Evolutionary conservation across 2,113 vertebrate genomes (phyloP).

Genomic region (Larimichthys crocea): DNA sequence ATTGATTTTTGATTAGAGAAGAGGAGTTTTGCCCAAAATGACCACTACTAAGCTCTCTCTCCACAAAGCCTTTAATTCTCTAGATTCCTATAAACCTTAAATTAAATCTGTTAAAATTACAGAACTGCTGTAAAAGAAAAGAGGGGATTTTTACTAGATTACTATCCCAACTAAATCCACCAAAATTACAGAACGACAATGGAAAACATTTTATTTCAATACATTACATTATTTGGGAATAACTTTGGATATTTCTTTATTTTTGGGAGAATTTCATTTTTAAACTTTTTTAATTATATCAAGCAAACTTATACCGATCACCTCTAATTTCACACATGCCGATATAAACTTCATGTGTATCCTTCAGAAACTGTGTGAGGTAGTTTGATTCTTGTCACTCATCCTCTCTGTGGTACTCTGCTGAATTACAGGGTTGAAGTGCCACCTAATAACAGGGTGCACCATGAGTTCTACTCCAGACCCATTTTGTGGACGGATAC

Average conservation of each 20-base stretch:
- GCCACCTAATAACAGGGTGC: conserved; percentile 74
- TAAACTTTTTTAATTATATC: neutral
- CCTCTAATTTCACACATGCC: neutral
- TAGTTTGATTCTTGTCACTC: conserved; percentile 43
- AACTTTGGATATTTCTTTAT: neutral
- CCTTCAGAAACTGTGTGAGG: conserved; percentile 50
- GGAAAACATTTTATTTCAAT: conserved; percentile 15
- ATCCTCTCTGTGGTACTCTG: conserved; percentile 37
- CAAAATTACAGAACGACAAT: conserved; percentile 42
- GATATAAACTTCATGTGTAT: conserved; percentile 22
- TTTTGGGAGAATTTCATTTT: neutral
- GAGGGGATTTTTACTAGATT: conserved; percentile 29
- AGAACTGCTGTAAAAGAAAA: conserved; percentile 32
- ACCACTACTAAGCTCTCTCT: conserved; percentile 2
- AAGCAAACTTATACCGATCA: neutral
- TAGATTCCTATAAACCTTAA: conserved; percentile 24
- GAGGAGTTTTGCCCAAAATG: neutral
- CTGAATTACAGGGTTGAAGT: conserved; percentile 67
- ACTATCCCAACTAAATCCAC: conserved; percentile 30
- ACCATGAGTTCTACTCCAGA: conserved; percentile 39
- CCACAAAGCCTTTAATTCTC: conserved; percentile 51
- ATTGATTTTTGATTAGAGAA: conserved; percentile 34
- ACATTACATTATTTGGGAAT: neutral
- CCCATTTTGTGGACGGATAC: conserved; percentile 69
- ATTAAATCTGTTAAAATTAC: conserved; percentile 58